Percentiles rank a stretch among this genome's conserved stretches.
phyloP scores from a whole-genome alignment of 2,113 vertebrate genomes.

The Phrynosoma platyrhinos region DNA sequence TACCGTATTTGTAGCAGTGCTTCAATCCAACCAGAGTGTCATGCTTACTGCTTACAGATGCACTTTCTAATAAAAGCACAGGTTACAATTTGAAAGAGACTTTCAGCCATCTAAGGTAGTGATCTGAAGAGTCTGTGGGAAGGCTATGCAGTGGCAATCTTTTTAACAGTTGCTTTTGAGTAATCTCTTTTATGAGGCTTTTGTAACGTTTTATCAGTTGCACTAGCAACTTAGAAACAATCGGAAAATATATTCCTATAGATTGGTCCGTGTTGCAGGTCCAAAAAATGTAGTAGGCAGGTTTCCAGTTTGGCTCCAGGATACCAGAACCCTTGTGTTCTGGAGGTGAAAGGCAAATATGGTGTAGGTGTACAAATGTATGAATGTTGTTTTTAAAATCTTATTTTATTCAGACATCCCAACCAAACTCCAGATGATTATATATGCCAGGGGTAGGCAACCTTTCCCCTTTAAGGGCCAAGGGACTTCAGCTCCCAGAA shows the following conservation, averaged over 20 bases:
- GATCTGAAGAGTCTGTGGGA: not conserved
- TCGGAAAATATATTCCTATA: not conserved
- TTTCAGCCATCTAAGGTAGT: conserved; percentile 7
- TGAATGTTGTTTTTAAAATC: not conserved
- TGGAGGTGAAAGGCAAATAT: not conserved
- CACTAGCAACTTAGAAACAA: not conserved
- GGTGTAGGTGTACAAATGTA: not conserved
- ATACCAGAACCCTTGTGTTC: not conserved
- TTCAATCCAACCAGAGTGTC: conserved; percentile 4
- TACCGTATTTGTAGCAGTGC: not conserved
- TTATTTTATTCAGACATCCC: not conserved
- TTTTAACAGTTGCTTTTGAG: not conserved
- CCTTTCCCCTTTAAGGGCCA: too few relatives aligned
- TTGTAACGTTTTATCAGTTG: not conserved
- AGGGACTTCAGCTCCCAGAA: too few relatives aligned
- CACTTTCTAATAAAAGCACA: conserved; percentile 47
- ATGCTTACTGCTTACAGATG: conserved; percentile 21
- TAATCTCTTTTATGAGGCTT: not conserved
- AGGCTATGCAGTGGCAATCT: not conserved
- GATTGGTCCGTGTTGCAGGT: not conserved
- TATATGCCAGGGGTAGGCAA: too few relatives aligned
- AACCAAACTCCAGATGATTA: not conserved
- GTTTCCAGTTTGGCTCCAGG: not conserved
- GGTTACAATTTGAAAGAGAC: conserved; percentile 10
- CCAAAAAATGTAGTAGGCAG: not conserved